Percentiles rank a stretch among this genome's conserved stretches.
Conservation (phyloP, 2,113 vertebrate species). For the Rhodinocichla rosea region DNA sequence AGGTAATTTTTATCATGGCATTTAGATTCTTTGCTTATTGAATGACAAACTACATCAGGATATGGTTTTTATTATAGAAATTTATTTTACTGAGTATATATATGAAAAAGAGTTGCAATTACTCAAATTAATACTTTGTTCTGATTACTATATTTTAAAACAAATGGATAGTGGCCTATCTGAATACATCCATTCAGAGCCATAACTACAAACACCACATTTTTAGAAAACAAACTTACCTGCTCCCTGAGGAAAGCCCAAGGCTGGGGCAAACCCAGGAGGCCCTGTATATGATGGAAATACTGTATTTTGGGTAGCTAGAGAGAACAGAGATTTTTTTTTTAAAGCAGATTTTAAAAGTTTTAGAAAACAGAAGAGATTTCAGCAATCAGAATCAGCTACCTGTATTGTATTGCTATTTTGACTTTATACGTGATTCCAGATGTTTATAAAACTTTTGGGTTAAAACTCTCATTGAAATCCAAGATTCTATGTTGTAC, state of each 20-base stretch:
- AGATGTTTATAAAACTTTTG: neutral
- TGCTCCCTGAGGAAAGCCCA: constrained; percentile 73
- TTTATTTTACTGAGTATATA: neutral
- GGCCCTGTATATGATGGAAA: constrained; percentile 71
- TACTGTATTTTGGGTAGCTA: constrained; percentile 72
- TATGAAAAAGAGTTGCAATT: neutral
- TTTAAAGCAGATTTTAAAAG: neutral
- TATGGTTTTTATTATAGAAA: neutral
- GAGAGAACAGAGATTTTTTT: neutral
- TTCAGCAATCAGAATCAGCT: neutral
- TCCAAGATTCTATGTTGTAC: neutral
- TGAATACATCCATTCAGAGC: neutral
- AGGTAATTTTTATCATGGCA: neutral
- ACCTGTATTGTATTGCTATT: neutral
- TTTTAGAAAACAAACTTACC: constrained; percentile 49
- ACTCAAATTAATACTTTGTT: neutral
- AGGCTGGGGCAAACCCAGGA: constrained; percentile 70
- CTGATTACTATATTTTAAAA: neutral
- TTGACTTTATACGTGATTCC: neutral
- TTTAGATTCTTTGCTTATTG: neutral
- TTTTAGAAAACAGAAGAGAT: neutral
- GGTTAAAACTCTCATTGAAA: neutral
- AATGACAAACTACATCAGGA: neutral
- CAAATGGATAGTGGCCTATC: neutral
- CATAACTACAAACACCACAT: neutral